Base-by-base conservation (phyloP, 2,113 vertebrate genomes). In the Epinephelus fuscoguttatus region DNA sequence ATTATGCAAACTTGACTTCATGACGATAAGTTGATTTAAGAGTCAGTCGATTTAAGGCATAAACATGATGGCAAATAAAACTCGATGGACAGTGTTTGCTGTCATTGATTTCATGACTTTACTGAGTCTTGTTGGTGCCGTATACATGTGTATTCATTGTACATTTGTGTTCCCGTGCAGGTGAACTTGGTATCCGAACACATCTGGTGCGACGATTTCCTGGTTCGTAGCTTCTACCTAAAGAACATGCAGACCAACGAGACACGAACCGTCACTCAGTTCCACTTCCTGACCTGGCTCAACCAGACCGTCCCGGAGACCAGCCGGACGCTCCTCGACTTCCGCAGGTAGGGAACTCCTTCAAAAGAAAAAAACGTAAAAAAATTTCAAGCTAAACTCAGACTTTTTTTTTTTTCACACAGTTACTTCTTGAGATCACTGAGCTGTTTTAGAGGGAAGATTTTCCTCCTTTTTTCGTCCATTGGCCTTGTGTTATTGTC, bases 141-240 rank as follows among this genome's bases (percentile, higher is more conserved):
- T 17, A 15, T 9, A 10, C 12, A 4, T 47, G 52, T 57, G 6
- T 18, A n/a, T 25, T 59, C 19, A 14, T 13, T 12, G 3, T 6
- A 3, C 13, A 9, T 9, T 3, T 9, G 25, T 10, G 59, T 13
- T 55, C 25, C 77, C 6, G 11, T 37, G 13, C 82, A 99, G 98
- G 98, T 99, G 47, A 97, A 99, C 89, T 95, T 99, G 70, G 98
- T 99, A 66, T 99, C 98, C 0, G 98, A 99, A 88, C 98, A 99
- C 90, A 97, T 98, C 94, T 99, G 98, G 98, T 99, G 98, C 0
- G 98, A 99, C 60, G 98, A 99, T 87, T 99, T 99, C 92, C 97
- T 99, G 2, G 98, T 99, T 70, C 96, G 98, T 25, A 99, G 98
- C 91, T 99, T 99, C 91, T 99, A 99, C 93, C 93, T 99, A 93